Evolutionary conservation across 2,888 invertebrate species (phyloP).

Genomic region (Leucoptera coffeella): DNA sequence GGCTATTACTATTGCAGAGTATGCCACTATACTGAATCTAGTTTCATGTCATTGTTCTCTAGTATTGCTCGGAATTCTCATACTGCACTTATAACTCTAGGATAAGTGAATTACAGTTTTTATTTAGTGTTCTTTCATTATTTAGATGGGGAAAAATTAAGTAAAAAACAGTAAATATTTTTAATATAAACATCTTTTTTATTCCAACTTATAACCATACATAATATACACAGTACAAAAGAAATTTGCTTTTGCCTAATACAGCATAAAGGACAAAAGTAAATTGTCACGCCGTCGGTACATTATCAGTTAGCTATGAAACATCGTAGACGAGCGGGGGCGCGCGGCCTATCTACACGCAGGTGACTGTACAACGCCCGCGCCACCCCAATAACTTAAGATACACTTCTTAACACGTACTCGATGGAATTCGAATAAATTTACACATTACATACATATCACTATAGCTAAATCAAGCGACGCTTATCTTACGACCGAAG

Average conservation of each 20-base stretch:
- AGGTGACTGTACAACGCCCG: constrained; percentile 50
- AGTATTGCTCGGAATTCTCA: too few relatives aligned
- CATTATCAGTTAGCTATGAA: too few relatives aligned
- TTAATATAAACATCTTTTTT: constrained; percentile 54
- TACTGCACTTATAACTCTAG: too few relatives aligned
- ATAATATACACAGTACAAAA: constrained; percentile 80
- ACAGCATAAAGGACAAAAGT: constrained; percentile 49
- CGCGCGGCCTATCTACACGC: constrained; percentile 52
- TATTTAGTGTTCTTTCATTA: too few relatives aligned
- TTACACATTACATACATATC: constrained; percentile 51
- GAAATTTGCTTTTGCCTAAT: constrained; percentile 57
- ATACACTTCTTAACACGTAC: constrained; percentile 49
- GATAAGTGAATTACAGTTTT: too few relatives aligned
- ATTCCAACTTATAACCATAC: constrained; percentile 68
- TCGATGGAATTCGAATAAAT: constrained; percentile 54
- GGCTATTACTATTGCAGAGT: too few relatives aligned
- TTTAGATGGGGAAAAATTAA: too few relatives aligned
- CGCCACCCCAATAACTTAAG: constrained; percentile 49
- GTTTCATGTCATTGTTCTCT: too few relatives aligned
- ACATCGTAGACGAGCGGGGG: too few relatives aligned
- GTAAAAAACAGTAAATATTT: too few relatives aligned
- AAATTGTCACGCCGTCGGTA: constrained; percentile 43
- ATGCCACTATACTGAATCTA: too few relatives aligned
- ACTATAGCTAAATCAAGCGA: constrained; percentile 49
- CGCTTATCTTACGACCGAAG: too few relatives aligned